These are phyloP conservation scores for Parasteatoda lunata DNA, from an alignment of 2,888 invertebrate genomes.

Conservation along the genomic window DNA sequence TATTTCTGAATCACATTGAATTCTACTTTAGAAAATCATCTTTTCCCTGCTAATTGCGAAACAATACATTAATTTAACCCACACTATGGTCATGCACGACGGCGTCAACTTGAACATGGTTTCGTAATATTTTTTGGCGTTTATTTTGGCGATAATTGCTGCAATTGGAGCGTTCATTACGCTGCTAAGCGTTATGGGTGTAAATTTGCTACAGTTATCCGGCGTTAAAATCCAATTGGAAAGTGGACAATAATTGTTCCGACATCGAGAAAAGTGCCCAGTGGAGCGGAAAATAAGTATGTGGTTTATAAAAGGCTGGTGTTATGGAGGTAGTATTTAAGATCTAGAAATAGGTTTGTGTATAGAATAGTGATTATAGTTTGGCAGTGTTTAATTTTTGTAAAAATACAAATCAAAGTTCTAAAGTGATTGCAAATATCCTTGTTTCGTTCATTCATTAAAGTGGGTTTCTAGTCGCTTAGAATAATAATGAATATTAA, in stretches of 20 bases:
- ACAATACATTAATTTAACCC: slow-evolving; percentile 2
- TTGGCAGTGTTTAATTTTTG: not conserved
- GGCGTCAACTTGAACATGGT: not conserved
- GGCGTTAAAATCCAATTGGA: not conserved
- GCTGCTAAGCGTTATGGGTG: not conserved
- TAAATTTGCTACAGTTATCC: not conserved
- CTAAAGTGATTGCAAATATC: no score
- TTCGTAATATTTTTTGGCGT: not conserved
- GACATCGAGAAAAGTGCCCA: not conserved
- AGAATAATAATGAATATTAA: no score
- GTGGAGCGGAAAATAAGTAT: slow-evolving; percentile 1
- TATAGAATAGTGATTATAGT: not conserved
- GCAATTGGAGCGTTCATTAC: slow-evolving; percentile 1
- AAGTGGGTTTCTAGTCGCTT: no score
- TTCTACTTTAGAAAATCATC: not conserved
- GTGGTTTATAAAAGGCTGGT: not conserved
- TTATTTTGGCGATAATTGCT: slow-evolving; percentile 1
- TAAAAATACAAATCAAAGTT: no score
- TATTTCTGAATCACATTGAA: not conserved
- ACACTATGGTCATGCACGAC: not conserved
- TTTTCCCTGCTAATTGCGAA: not conserved
- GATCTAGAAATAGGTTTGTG: not conserved
- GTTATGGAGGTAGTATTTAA: not conserved
- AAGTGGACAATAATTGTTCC: slow-evolving; percentile 3
- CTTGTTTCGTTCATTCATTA: no score